Evolutionary conservation across 2,888 invertebrate species (phyloP), one percentile per base, ranked within the genome.

Genomic region (Pilophorus perplexus): DNA sequence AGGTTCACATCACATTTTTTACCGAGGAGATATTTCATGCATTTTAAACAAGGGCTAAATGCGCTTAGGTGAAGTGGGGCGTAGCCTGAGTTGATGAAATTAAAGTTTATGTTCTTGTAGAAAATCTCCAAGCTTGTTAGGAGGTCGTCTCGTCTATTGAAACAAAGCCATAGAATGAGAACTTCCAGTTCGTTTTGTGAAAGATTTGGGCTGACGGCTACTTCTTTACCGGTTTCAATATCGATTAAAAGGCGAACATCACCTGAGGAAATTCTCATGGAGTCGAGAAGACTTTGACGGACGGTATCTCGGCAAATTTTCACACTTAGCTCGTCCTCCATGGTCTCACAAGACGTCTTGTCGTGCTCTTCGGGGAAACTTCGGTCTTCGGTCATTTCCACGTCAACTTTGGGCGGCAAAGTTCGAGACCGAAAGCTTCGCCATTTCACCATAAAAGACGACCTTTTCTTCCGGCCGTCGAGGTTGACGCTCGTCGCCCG

Each of bases 41-140:
- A 86, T 16, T 85, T 83, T 54, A 84, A 77, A 70, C 86, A 88
- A n/a, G 89, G 88, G 73, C 87, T 87, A 75, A 90, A 90, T 1
- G 90, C 85, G 12, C 87, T 85, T 69, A 89, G 80, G 75, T 91
- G 90, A 55, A 91, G 76, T 0, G 90, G 86, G 1, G 87, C 71
- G 37, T 74, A 85, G 60, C 90, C 90, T 71, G 82, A 79, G 68
- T 85, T 83, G 28, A 86, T 84, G 75, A 90, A 89, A 72, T 80
- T 83, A 75, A 85, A 87, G 71, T 84, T 79, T 28, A 87, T 77
- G 71, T 89, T 86, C 20, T 88, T 89, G 20, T 88, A 89, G n/a
- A 81, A 77, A 48, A 80, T 80, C 44, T 88, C 75, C 37, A 91
- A 76, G 14, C 81, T 79, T 12, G 83, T 83, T 64, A 90, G 76